Conservation (phyloP, 2,797 vertebrate species). For the Enteromius mattozi region DNA sequence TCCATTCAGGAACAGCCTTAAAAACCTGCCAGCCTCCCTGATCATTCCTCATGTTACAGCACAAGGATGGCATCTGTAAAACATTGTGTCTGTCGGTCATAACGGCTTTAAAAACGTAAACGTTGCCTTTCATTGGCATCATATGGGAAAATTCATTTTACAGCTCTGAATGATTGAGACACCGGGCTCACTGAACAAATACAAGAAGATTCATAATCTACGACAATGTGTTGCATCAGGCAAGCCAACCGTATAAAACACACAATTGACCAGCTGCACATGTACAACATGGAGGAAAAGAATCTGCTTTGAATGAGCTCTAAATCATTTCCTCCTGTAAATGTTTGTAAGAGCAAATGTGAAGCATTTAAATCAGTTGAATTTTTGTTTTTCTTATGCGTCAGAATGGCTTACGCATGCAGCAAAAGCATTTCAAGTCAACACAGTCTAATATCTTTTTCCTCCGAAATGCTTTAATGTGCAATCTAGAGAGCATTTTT, state of each 20-base stretch:
- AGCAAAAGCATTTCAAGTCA: constrained; percentile 29
- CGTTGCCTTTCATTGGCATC: not conserved
- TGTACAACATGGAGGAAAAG: not conserved
- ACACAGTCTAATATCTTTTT: not conserved
- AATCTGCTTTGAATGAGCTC: constrained; percentile 28
- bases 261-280: constrained; percentile 23
- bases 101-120: not conserved
- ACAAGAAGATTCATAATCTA: constrained; percentile 25
- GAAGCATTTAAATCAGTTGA: not conserved
- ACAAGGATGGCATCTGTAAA: not conserved
- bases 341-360: not conserved
- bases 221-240: constrained; percentile 17
- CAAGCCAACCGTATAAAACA: constrained; percentile 20
- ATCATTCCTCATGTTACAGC: constrained; percentile 12
- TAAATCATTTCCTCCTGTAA: constrained; percentile 20
- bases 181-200: constrained; percentile 8
- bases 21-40: constrained; percentile 25
- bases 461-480: constrained; percentile 13
- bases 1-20: constrained; percentile 21
- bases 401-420: not conserved
- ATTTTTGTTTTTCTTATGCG: not conserved
- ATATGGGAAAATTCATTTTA: not conserved
- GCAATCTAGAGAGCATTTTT: constrained; percentile 9
- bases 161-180: not conserved
- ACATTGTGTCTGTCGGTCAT: not conserved